A percentile compares a stretch with the other conserved stretches of the same genome.
These are phyloP conservation scores for Lasaia peninsularis DNA, from an alignment of 1,140 invertebrate genomes.

Conservation along the genomic window DNA sequence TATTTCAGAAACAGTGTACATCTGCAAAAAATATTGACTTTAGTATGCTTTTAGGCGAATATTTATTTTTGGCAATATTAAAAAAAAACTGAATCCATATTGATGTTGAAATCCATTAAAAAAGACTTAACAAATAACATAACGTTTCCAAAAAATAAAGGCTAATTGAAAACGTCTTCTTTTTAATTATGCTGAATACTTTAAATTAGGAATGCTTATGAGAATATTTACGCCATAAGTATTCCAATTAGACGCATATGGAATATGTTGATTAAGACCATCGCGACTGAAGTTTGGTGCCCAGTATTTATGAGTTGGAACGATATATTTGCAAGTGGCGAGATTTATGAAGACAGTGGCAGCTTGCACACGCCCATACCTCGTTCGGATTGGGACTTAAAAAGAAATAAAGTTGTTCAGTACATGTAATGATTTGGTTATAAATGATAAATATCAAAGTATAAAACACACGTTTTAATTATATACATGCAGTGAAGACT, in stretches of 20 bases:
- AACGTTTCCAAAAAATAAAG: no score
- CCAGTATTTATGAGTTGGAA: conserved; percentile 51
- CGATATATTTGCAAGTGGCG: conserved; percentile 52
- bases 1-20: no score
- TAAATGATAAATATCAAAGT: background rate
- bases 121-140: no score
- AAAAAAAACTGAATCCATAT: no score
- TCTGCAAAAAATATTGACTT: no score
- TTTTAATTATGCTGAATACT: no score
- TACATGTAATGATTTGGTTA: conserved; percentile 10
- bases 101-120: no score
- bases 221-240: background rate
- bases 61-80: no score
- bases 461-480: background rate
- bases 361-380: conserved; percentile 30
- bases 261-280: conserved; percentile 33
- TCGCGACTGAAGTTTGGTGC: conserved; percentile 37
- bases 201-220: background rate
- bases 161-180: no score
- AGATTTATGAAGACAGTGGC: conserved; percentile 53
- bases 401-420: conserved; percentile 24
- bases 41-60: no score
- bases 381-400: conserved; percentile 21
- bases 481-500: no score
- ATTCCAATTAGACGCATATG: conserved; percentile 23